A percentile compares a stretch with the other conserved stretches of the same genome.
phyloP scores from a whole-genome alignment of 1,140 invertebrate species.

The Hestina assimilis region DNA sequence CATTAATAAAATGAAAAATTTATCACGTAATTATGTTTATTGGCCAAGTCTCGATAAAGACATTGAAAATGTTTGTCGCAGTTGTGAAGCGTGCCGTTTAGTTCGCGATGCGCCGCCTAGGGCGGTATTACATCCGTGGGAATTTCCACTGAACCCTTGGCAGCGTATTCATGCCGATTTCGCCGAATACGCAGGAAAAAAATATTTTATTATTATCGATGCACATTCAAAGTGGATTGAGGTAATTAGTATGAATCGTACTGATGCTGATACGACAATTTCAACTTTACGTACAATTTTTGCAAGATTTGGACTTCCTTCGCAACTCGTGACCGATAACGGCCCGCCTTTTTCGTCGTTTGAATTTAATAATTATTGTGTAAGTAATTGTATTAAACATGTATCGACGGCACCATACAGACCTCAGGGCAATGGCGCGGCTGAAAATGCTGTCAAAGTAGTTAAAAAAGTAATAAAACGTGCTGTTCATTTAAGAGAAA shows the following conservation, averaged over 20 bases:
- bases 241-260: conserved; percentile 19
- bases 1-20: conserved; percentile 68
- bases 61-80: conserved; percentile 42
- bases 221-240: conserved; percentile 43
- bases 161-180: conserved; percentile 42
- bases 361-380: conserved; percentile 44
- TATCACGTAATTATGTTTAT: conserved; percentile 67
- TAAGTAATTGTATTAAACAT: conserved; percentile 43
- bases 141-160: conserved; percentile 42
- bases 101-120: conserved; percentile 35
- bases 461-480: conserved; percentile 55
- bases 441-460: conserved; percentile 58
- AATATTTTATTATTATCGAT: conserved; percentile 34
- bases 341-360: conserved; percentile 38
- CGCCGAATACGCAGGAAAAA: conserved; percentile 23
- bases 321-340: conserved; percentile 48
- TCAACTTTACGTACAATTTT: conserved; percentile 28
- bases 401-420: conserved; percentile 45
- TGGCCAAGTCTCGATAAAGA: conserved; percentile 68
- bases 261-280: conserved; percentile 16
- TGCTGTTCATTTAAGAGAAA: conserved; percentile 21
- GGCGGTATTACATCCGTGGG: conserved; percentile 38
- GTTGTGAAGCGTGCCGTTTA: conserved; percentile 29
- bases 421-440: conserved; percentile 54
- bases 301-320: conserved; percentile 45